Evolutionary conservation across 2,888 invertebrate species (phyloP).

Genomic region (Hylaea fasciaria): DNA sequence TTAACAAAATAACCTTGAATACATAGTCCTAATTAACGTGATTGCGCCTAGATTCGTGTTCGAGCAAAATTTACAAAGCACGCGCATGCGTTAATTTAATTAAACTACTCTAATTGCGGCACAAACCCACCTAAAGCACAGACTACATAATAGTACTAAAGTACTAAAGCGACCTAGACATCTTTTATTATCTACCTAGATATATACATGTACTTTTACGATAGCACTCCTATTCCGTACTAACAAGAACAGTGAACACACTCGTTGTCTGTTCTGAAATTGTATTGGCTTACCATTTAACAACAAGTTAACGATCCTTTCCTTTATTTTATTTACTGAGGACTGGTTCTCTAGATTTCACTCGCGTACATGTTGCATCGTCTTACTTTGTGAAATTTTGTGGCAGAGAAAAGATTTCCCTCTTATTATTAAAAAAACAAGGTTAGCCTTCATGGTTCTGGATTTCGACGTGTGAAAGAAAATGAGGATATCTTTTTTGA

Average conservation of each 20-base stretch:
- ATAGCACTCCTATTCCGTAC: slow-evolving; percentile 62
- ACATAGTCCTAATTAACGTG: slow-evolving; percentile 27
- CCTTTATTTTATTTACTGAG: slow-evolving; percentile 16
- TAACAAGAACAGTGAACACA: slow-evolving; percentile 54
- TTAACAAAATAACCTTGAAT: slow-evolving; percentile 2
- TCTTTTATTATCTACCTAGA: slow-evolving; percentile 49
- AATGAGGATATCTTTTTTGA: not conserved
- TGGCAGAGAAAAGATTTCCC: too few relatives aligned
- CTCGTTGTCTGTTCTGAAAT: slow-evolving; percentile 49
- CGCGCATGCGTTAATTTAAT: slow-evolving; percentile 66
- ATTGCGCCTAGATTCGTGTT: slow-evolving; percentile 30
- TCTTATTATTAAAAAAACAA: too few relatives aligned
- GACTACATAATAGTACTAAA: too few relatives aligned
- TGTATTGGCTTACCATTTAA: slow-evolving; percentile 48
- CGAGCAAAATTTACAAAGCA: slow-evolving; percentile 48
- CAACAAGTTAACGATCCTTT: slow-evolving; percentile 35
- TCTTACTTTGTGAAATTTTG: too few relatives aligned
- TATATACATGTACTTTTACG: slow-evolving; percentile 60
- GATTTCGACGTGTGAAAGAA: too few relatives aligned
- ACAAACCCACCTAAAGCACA: slow-evolving; percentile 9
- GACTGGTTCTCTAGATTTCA: not conserved
- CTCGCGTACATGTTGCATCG: not conserved
- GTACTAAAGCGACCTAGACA: slow-evolving; percentile 44
- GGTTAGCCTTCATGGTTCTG: too few relatives aligned
- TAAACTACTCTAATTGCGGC: slow-evolving; percentile 43